Base-by-base conservation (phyloP, 1,140 invertebrate species). In the Drosophila sturtevanti region DNA sequence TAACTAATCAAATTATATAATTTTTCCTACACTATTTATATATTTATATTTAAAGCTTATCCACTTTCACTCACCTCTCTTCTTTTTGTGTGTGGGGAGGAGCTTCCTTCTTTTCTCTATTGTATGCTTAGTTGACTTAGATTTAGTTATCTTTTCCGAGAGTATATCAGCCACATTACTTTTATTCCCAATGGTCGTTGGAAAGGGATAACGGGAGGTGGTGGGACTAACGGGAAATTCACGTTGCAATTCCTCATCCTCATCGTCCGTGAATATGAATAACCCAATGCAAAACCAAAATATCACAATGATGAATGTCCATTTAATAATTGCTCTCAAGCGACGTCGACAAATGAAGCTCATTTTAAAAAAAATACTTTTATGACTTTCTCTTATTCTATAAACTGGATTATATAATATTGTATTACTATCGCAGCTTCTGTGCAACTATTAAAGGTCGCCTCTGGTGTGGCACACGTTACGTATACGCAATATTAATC, bases 251-350 rank as follows among this genome's bases (percentile, higher is more conserved):
- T 76, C 70, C 68, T 93, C 69, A 74, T 93, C 89, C 69, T 93
- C 92, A 62, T 96, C 94, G 63, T 96, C 95, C 75, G 95, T 95
- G 72, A 96, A 96, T 21, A 96, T 93, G 48, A 97, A 92, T 77
- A 97, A 94, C 56, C 96, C 96, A 35, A 97, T 94, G 75, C 96
- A 95, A 78, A 97, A 95, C 97, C 97, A 98, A 65, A 97, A 93
- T 16, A 96, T 95, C 10, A 95, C 95, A 22, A 96, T 93, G 62
- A 97, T 92, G 21, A 97, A 93, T 6, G 96, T 94, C 62, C 96
- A 93, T 92, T 98, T 98, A 67, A 97, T 92, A 90, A 97, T 94
- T 70, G 97, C 93, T 12, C 96, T 96, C 72, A 96, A 94, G 89
- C 96, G 94, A 90, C 96, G 94, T 63, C 97, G 93, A 80, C 95